Percentiles rank a stretch among this genome's conserved stretches.
Evolutionary conservation across 2,113 vertebrate species (phyloP).

Genomic region (Callaeas wilsoni): DNA sequence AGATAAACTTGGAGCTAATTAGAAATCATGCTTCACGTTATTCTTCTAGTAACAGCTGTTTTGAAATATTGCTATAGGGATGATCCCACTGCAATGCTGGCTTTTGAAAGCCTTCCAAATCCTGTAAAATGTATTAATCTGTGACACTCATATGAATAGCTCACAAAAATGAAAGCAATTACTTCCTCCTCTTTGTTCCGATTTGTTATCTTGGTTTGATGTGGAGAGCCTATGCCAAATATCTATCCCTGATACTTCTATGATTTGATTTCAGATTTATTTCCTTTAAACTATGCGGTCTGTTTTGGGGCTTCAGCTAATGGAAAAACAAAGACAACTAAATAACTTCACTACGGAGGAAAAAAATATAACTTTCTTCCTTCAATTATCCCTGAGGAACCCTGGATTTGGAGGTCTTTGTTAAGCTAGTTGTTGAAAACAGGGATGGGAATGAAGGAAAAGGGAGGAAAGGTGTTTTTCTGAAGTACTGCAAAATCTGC

Average conservation of each 20-base stretch:
- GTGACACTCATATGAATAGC: neutral
- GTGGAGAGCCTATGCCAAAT: neutral
- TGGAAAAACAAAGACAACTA: neutral
- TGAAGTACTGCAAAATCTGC: neutral
- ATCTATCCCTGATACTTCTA: neutral
- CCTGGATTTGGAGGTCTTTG: neutral
- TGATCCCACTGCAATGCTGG: conserved; percentile 9
- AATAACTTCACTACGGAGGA: neutral
- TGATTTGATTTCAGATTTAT: neutral
- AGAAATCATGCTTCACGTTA: neutral
- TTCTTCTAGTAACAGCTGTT: conserved; percentile 39
- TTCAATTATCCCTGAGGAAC: neutral
- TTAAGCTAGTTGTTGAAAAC: neutral
- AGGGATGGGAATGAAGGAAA: neutral
- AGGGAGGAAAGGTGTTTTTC: neutral
- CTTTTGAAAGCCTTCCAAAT: conserved; percentile 51
- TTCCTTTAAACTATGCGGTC: neutral
- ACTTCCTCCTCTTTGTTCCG: conserved; percentile 11
- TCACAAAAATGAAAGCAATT: conserved; percentile 3
- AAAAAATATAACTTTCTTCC: neutral
- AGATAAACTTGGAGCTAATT: conserved; percentile 27
- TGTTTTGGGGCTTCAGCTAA: neutral
- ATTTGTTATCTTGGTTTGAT: conserved; percentile 16
- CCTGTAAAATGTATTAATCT: conserved; percentile 40
- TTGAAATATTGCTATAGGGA: conserved; percentile 40